Evolutionary conservation across 2,888 invertebrate genomes (phyloP), one percentile per base, ranked within the genome.

Genomic region (Sepioteuthis lessoniana): DNA sequence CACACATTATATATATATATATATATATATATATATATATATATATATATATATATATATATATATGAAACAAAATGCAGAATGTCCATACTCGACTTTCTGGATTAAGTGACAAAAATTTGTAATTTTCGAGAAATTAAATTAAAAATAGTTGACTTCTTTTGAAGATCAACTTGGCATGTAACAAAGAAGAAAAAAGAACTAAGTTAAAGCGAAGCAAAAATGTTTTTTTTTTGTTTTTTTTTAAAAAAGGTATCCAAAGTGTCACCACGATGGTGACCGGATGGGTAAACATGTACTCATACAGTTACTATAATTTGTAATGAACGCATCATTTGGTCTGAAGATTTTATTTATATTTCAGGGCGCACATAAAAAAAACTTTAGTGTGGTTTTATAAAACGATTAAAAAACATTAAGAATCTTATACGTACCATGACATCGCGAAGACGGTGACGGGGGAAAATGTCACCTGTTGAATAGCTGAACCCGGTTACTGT

Each of bases 381-480:
- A 0, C 16, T 76, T 76, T 16, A 13, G 2, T 21, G 35, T 2
- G n/a, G 76, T n/a, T 76, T 76, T 76, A 76, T 35, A 35, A 35
- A 76, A 76, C 19, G n/a, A 21, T 1, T n/a, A 19, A 76, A 28
- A 10, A 76, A 76, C 76, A 76, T 31, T 76, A 76, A 76, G 35
- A 35, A 76, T 76, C n/a, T n/a, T 76, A 76, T 76, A 76, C 76
- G n/a, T 76, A 76, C 76, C 76, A 76, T 76, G 76, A 76, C 76
- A 76, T 76, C 76, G 76, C 76, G 76, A 21, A 76, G 76, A 76
- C 76, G 76, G 76, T 76, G 76, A 76, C 76, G n/a, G n/a, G 76
- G 35, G 76, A 76, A 76, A 76, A 76, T 35, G 76, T 76, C 76
- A 76, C 76, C 76, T 76, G 76, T 76, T 76, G 76, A 76, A 76